Base-by-base conservation (phyloP, 2,113 vertebrate species). In the Tetraodon nigroviridis region DNA sequence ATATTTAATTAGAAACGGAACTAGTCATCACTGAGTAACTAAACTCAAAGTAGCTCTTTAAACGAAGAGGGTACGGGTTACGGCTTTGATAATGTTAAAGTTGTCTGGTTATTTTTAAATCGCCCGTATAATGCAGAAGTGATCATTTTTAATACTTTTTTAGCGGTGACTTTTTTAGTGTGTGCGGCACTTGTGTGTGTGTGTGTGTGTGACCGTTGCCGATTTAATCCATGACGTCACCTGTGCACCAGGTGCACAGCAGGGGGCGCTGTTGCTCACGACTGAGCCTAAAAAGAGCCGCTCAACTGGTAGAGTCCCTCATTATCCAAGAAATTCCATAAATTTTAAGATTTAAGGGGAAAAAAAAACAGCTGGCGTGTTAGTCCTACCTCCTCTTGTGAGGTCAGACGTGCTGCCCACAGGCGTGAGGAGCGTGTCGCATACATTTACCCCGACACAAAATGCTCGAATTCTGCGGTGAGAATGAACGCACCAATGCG, bases 181-280 rank as follows among this genome's bases (percentile, higher is more conserved):
- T n/a, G n/a, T n/a, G n/a, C n/a, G n/a, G n/a, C n/a, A n/a, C n/a
- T n/a, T n/a, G 12, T 51, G 20, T 24, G 49, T 14, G 20, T 14
- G 20, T 22, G 11, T 12, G 5, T 17, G 6, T 52, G 24, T 47
- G 44, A 24, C 46, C 16, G 5, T 5, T 15, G 42, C 64, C 58
- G 55, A 55, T 49, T 48, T 55, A 67, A 60, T 66, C 73, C 59
- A 89, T 89, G 84, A 90, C 87, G 84, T 90, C 86, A 90, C 81
- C 71, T 67, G 64, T 78, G 74, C 67, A 27, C 16, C 66, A 78
- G 67, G 58, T 73, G 55, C 76, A 40, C 88, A 69, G 76, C 79
- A 87, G 87, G 85, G 81, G 87, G 81, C 87, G 82, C 88, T 85
- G 76, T 77, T 75, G 44, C 52, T 70, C 82, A 21, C 75, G 45